Evolutionary conservation across 2,888 invertebrate genomes (phyloP).

Genomic region (Microctonus brassicae): DNA sequence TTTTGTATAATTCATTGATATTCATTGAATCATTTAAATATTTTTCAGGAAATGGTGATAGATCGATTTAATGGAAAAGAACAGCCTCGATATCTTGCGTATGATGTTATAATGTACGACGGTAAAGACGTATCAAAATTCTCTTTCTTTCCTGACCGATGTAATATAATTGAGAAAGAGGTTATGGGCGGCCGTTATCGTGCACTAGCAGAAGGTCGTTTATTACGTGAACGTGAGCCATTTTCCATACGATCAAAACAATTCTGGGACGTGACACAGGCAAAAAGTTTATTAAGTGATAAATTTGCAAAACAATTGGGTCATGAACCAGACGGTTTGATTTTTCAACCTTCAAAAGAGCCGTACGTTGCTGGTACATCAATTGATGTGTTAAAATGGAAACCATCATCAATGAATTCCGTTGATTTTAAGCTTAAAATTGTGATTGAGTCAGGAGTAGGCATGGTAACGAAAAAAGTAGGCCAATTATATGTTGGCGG

Average conservation of each 20-base stretch:
- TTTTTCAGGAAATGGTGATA: slow-evolving; percentile 89
- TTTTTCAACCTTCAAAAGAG: slow-evolving; percentile 94
- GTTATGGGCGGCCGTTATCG: slow-evolving; percentile 78
- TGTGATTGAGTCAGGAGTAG: slow-evolving; percentile 77
- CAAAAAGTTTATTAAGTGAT: slow-evolving; percentile 80
- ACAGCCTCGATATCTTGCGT: slow-evolving; percentile 92
- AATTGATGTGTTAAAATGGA: slow-evolving; percentile 95
- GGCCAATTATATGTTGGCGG: slow-evolving; percentile 87
- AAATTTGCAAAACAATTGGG: slow-evolving; percentile 87
- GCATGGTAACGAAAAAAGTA: slow-evolving; percentile 78
- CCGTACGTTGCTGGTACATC: slow-evolving; percentile 88
- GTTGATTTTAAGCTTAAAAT: slow-evolving; percentile 95
- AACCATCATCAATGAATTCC: slow-evolving; percentile 93
- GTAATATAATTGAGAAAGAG: slow-evolving; percentile 82
- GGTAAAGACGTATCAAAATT: slow-evolving; percentile 82
- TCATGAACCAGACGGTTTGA: slow-evolving; percentile 97
- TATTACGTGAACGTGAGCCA: slow-evolving; percentile 85
- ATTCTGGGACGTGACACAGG: slow-evolving; percentile 88
- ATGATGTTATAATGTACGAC: slow-evolving; percentile 91
- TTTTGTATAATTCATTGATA: not conserved
- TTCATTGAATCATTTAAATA: not conserved
- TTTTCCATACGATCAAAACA: slow-evolving; percentile 92
- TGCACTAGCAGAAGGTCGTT: slow-evolving; percentile 83
- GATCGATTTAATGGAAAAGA: slow-evolving; percentile 83
- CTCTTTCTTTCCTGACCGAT: slow-evolving; percentile 82